phyloP scores from a whole-genome alignment of 1,140 invertebrate species.

The Arion vulgaris region DNA sequence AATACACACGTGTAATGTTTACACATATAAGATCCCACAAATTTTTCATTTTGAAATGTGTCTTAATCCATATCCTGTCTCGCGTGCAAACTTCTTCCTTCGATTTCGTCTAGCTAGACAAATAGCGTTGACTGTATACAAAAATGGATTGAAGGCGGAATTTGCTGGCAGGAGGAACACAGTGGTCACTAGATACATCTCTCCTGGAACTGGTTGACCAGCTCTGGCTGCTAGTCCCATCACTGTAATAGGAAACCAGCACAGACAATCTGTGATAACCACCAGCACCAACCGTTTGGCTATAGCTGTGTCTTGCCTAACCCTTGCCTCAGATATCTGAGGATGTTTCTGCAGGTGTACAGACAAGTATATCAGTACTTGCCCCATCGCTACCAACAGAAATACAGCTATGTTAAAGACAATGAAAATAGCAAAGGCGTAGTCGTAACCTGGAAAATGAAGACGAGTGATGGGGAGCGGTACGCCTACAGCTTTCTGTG shows the following conservation, averaged over 20 bases:
- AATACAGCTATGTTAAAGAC: constrained; percentile 48
- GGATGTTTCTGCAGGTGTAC: constrained; percentile 15
- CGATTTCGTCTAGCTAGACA: background rate
- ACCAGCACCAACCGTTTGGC: constrained; percentile 43
- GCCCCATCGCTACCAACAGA: constrained; percentile 43
- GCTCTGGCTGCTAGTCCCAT: constrained; percentile 41
- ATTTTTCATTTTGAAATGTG: constrained; percentile 1
- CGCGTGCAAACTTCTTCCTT: background rate
- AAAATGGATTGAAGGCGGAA: constrained; percentile 54
- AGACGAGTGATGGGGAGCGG: constrained; percentile 45
- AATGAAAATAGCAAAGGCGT: constrained; percentile 46
- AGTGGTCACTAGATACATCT: constrained; percentile 49
- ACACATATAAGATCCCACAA: too few relatives aligned
- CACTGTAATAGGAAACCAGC: constrained; percentile 42
- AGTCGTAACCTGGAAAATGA: constrained; percentile 43
- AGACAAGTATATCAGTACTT: constrained; percentile 43
- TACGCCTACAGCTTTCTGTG: constrained; percentile 47
- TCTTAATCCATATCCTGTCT: background rate
- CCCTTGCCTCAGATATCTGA: background rate
- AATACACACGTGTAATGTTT: too few relatives aligned
- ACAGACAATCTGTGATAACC: constrained; percentile 43
- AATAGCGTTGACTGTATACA: constrained; percentile 45
- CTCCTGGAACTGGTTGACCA: constrained; percentile 44
- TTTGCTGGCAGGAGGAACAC: constrained; percentile 53
- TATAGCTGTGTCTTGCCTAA: constrained; percentile 38